A percentile compares a stretch with the other conserved stretches of the same genome.
phyloP scores from a whole-genome alignment of 2,113 vertebrate genomes.

The Varanus salvator region DNA sequence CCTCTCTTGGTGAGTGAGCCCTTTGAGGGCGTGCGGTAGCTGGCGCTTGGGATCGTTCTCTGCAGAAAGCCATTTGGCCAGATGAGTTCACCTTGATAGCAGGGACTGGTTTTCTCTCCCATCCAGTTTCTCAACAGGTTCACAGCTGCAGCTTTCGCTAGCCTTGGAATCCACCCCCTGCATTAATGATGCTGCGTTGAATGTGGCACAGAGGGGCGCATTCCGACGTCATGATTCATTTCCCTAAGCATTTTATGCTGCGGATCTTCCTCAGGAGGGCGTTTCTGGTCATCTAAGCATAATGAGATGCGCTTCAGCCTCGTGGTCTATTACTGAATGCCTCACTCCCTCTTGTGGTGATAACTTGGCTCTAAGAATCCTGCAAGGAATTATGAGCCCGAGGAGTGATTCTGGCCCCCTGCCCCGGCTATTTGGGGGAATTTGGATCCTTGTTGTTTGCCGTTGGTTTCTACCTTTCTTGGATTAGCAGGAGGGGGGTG shows the following conservation, averaged over 20 bases:
- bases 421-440: neutral
- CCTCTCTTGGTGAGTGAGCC: slow-evolving; percentile 63
- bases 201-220: accelerated
- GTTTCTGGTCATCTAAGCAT: neutral
- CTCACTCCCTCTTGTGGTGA: slow-evolving; percentile 56
- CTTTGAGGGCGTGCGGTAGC: neutral
- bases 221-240: neutral
- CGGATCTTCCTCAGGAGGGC: neutral
- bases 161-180: neutral
- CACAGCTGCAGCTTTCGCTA: accelerated
- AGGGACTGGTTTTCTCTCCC: neutral
- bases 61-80: neutral
- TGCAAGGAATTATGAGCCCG: neutral
- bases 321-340: slow-evolving; percentile 7
- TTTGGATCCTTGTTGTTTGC: neutral
- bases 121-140: slow-evolving; percentile 10
- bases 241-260: neutral
- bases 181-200: neutral
- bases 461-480: no score
- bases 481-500: neutral
- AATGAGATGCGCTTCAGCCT: neutral
- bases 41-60: accelerated
- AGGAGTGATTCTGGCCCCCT: neutral
- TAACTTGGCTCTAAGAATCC: accelerated
- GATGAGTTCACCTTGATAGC: neutral